Evolutionary conservation across 1,140 invertebrate species (phyloP), one percentile per base, ranked within the genome.

Genomic region (Drosophila kepulauana): DNA sequence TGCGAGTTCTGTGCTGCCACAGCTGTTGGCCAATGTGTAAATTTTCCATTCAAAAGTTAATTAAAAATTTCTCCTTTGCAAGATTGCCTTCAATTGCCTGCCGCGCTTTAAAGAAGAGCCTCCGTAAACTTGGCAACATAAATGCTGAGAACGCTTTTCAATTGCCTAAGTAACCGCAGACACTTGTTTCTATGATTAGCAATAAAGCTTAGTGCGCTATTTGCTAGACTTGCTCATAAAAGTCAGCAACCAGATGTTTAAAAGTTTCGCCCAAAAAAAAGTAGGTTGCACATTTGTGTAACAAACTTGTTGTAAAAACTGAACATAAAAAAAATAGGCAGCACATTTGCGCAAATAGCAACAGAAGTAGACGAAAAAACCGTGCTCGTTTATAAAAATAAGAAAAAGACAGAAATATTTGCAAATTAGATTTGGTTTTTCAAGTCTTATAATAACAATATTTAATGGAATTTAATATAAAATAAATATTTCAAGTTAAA

Each of bases 1-100:
- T 13, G 13, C 33, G 52, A 25, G 20, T 25, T 25, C 20, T 33
- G 28, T 8, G 48, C 16, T 10, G 25, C 51, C 62, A 38, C 62
- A 73, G 45, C 63, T 73, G 63, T 52, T 59, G 57, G 16, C 41
- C 35, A 68, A 33, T n/a, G 51, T 52, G 58, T 70, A 51, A 69
- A 75, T 56, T 64, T 65, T 54, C 43, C 51, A 16, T 62, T 69
- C 11, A 35, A 43, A 54, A 54, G 41, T 38, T 33, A 46, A 38
- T 38, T 38, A 38, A 38, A 8, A 38, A 38, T 38, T 38, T 38
- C 35, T 10, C 8, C 8, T 38, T 38, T 8, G 20, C 20, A 25
- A 3, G 20, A 25, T 25, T 25, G 15, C 33, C 33, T 49, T 65
- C 45, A 57, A 57, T 35, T 51, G 46, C 56, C 49, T 1, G 46